These are phyloP conservation scores for Pelobates cultripes DNA, from an alignment of 2,797 vertebrate genomes.

Conservation along the genomic window DNA sequence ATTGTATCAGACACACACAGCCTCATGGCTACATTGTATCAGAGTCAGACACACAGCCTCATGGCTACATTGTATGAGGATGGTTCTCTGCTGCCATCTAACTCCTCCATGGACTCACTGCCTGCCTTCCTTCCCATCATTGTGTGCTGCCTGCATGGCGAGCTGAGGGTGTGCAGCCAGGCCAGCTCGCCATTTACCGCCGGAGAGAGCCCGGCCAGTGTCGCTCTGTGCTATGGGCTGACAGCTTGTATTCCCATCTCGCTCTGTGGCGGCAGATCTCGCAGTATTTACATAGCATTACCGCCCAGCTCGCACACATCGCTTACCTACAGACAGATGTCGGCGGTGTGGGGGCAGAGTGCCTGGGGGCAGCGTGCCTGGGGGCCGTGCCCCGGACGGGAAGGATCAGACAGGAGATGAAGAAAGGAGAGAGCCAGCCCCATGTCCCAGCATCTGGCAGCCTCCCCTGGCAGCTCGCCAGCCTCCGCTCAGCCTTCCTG, in stretches of 20 bases:
- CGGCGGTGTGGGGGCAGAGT: too few relatives aligned
- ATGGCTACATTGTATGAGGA: neutral
- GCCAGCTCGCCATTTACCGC: neutral
- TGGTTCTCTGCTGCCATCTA: constrained; percentile 36
- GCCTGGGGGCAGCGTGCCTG: too few relatives aligned
- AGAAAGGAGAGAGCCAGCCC: constrained; percentile 73
- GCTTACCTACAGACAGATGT: too few relatives aligned
- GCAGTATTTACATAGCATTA: constrained; percentile 71
- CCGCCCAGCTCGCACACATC: constrained; percentile 27
- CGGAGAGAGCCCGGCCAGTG: neutral
- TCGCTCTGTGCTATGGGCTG: neutral
- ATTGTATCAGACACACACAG: too few relatives aligned
- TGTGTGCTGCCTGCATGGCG: neutral
- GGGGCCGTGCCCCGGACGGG: constrained; percentile 61
- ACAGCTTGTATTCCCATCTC: too few relatives aligned
- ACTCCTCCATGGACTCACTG: constrained; percentile 3
- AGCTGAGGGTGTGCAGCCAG: neutral
- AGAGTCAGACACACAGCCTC: too few relatives aligned
- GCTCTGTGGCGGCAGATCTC: too few relatives aligned
- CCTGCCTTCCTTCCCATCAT: neutral
- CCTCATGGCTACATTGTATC: too few relatives aligned
- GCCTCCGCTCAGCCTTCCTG: constrained; percentile 75
- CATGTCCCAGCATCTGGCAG: constrained; percentile 79
- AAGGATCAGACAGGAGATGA: constrained; percentile 70
- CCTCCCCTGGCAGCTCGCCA: constrained; percentile 79